Conservation (phyloP, 2,797 vertebrate genomes). For the Diceros bicornis region DNA sequence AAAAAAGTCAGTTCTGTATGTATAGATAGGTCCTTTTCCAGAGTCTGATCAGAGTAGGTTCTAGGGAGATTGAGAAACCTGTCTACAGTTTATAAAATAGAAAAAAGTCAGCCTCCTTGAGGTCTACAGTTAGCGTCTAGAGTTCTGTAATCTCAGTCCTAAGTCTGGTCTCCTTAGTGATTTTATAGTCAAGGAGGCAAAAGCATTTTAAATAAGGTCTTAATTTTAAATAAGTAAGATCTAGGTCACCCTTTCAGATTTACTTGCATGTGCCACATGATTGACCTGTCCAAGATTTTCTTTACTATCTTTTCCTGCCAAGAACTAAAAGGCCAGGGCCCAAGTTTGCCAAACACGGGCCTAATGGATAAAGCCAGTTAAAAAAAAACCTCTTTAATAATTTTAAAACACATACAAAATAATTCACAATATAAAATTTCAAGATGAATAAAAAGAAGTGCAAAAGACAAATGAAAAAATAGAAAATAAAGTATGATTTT, state of each 20-base stretch:
- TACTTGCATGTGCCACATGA: too few species aligned
- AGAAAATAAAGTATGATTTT: not conserved
- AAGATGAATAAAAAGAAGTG: constrained; percentile 21
- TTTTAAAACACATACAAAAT: not conserved
- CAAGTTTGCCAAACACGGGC: not conserved
- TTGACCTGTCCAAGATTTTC: not conserved
- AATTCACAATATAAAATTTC: constrained; percentile 40
- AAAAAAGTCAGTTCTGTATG: not conserved
- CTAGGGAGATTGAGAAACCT: not conserved
- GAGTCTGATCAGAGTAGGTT: constrained; percentile 25
- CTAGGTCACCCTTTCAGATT: not conserved
- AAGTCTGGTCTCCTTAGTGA: constrained; percentile 5
- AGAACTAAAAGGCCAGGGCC: not conserved
- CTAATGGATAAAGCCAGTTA: not conserved
- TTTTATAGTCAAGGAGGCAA: not conserved
- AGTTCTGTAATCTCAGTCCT: not conserved
- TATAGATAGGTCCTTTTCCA: not conserved
- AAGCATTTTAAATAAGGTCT: constrained; percentile 8
- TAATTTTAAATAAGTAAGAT: constrained; percentile 35
- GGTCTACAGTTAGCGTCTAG: not conserved
- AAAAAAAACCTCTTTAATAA: not conserved
- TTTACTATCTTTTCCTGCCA: not conserved
- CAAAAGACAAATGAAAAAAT: not conserved
- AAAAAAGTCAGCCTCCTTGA: constrained; percentile 9
- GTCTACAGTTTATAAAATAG: not conserved